These are phyloP conservation scores for Parambassis ranga DNA, from an alignment of 2,797 vertebrate species.

Conservation along the genomic window DNA sequence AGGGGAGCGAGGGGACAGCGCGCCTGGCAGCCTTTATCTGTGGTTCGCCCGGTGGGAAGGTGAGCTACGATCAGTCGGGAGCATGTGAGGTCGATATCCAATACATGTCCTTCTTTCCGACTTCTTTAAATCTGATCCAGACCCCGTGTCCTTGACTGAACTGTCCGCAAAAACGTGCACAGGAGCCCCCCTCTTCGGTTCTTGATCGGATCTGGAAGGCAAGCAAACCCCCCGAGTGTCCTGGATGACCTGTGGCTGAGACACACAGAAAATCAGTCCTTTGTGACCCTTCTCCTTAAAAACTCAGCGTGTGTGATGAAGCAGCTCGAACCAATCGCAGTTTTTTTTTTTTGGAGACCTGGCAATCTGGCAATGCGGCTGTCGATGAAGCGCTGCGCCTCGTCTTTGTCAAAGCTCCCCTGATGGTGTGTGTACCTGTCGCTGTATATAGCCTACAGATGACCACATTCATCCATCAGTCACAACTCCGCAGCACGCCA, in stretches of 20 bases:
- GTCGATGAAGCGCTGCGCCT: slow-evolving; percentile 32
- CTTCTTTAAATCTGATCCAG: slow-evolving; percentile 43
- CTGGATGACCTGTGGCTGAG: slow-evolving; percentile 71
- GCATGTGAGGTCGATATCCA: slow-evolving; percentile 77
- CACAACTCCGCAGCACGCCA: slow-evolving; percentile 70
- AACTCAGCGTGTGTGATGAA: neutral
- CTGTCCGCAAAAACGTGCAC: slow-evolving; percentile 30
- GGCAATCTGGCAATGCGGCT: slow-evolving; percentile 19
- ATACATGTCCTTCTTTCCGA: slow-evolving; percentile 76
- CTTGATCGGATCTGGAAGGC: slow-evolving; percentile 14
- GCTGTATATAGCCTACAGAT: slow-evolving; percentile 67
- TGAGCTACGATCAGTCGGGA: slow-evolving; percentile 76
- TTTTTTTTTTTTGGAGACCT: neutral
- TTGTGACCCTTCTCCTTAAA: slow-evolving; percentile 6
- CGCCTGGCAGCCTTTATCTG: slow-evolving; percentile 60
- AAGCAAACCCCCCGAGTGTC: slow-evolving; percentile 50
- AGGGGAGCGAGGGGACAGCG: slow-evolving; percentile 57
- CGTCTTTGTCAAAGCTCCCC: slow-evolving; percentile 60
- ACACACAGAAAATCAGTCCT: slow-evolving; percentile 2
- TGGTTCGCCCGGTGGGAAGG: slow-evolving; percentile 60
- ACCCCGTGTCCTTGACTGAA: slow-evolving; percentile 72
- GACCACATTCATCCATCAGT: slow-evolving; percentile 74
- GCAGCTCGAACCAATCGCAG: neutral
- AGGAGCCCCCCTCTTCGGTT: slow-evolving; percentile 2
- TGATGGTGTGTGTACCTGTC: slow-evolving; percentile 68